These are phyloP conservation scores for Ectropis crepuscularia DNA, from an alignment of 2,888 invertebrate genomes.

Conservation along the genomic window DNA sequence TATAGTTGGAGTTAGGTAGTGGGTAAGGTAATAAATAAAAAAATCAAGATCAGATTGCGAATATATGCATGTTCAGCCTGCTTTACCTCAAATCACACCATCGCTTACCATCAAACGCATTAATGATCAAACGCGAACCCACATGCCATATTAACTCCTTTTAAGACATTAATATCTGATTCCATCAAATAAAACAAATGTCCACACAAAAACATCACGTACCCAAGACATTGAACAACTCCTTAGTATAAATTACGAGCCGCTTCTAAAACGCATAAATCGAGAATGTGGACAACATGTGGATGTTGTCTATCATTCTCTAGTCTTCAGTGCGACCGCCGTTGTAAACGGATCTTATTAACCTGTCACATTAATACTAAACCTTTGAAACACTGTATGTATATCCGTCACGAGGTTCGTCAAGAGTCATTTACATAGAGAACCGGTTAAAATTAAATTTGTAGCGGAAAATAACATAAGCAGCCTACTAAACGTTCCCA, in stretches of 20 bases:
- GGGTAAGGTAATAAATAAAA: too few relatives aligned
- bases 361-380: constrained; percentile 8
- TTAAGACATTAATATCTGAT: too few relatives aligned
- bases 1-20: too few relatives aligned
- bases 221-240: not conserved
- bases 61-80: too few relatives aligned
- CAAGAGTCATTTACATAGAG: constrained; percentile 1
- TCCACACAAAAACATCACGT: not conserved
- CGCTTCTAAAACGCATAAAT: constrained; percentile 5
- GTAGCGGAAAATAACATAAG: too few relatives aligned
- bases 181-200: not conserved
- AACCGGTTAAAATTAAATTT: not conserved
- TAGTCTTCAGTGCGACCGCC: constrained; percentile 1
- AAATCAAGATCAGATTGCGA: too few relatives aligned
- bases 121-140: too few relatives aligned
- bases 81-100: too few relatives aligned
- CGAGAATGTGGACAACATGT: constrained; percentile 8
- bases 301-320: too few relatives aligned
- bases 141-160: too few relatives aligned
- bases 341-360: constrained; percentile 1
- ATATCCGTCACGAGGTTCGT: constrained; percentile 1
- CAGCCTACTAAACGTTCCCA: too few relatives aligned
- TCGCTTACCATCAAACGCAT: too few relatives aligned
- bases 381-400: constrained; percentile 3
- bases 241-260: not conserved